Conservation (phyloP, 2,888 invertebrate genomes). For the Nineta flava region DNA sequence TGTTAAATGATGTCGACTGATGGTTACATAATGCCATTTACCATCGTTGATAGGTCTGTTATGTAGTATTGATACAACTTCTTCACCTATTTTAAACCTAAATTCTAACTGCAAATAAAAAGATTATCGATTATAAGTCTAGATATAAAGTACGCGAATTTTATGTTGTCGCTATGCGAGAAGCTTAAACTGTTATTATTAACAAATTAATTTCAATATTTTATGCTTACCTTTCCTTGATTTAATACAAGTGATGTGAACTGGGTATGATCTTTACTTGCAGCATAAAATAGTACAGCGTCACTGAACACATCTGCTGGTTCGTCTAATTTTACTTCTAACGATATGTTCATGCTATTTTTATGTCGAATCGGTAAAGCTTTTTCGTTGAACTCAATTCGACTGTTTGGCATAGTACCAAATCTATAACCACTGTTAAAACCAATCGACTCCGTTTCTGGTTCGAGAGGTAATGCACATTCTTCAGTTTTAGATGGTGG, state of each 20-base stretch:
- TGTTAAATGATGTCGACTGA: constrained; percentile 42
- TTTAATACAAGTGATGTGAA: constrained; percentile 61
- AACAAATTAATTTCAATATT: too few species aligned
- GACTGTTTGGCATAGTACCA: constrained; percentile 43
- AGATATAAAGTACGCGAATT: constrained; percentile 7
- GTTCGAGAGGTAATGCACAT: constrained; percentile 15
- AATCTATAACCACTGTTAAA: constrained; percentile 12
- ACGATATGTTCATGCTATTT: constrained; percentile 54
- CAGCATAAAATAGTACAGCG: constrained; percentile 72
- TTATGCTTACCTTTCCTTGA: constrained; percentile 45
- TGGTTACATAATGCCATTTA: constrained; percentile 61
- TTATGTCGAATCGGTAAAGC: constrained; percentile 37
- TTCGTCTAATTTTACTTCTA: constrained; percentile 62
- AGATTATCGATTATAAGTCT: not conserved
- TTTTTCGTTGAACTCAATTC: constrained; percentile 50
- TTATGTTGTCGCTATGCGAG: too few species aligned
- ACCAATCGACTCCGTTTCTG: constrained; percentile 5
- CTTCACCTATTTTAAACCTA: constrained; percentile 54
- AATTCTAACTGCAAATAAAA: constrained; percentile 39
- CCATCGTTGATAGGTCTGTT: constrained; percentile 48
- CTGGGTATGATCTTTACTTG: constrained; percentile 36
- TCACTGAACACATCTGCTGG: constrained; percentile 31
- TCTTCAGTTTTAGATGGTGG: too few species aligned
- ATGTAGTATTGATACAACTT: constrained; percentile 27
- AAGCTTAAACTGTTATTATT: too few species aligned